Evolutionary conservation across 2,113 vertebrate genomes (phyloP), one percentile per base, ranked within the genome.

Genomic region (Melanerpes formicivorus): DNA sequence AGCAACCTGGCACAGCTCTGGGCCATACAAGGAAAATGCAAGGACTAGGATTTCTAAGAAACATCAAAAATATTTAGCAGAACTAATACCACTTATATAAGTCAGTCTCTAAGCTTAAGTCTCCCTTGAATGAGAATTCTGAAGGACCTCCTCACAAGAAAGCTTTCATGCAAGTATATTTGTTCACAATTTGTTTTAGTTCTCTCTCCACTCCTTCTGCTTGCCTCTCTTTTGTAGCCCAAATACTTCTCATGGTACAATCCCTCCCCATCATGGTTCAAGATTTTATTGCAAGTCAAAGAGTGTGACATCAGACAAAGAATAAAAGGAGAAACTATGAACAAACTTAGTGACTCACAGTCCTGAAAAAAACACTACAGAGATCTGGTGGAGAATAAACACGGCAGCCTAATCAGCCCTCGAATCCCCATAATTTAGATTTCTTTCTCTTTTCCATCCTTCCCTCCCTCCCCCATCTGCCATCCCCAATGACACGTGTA

Each of bases 251-350:
- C 80, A 80, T 37, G 72, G 81, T 67, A 87, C 76, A 64, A 90
- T 75, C 84, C 91, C 83, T 94, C 92, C 88, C 70, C 48, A 79
- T 77, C 48, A 50, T 18, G 94, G 89, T 86, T 94, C 93, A 82
- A 76, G 30, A 64, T 80, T 93, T 92, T 50, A 50, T 22, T 50
- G 21, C 90, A 93, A 89, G 85, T 50, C 74, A 90, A 95, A 87
- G 70, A 84, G 42, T 32, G 76, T 48, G 63, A 88, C n/a, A 95
- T 93, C 46, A 87, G 83, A 58, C 88, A 87, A 92, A 79, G 81
- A 95, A 96, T 14, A 93, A 84, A 94, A 96, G 90, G 70, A 84
- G 59, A 84, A 93, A 72, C 79, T 91, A 70, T 42, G 67, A 54
- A 77, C 58, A 46, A 40, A 93, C 76, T 69, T 82, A 71, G 86